A percentile compares a stretch with the other conserved stretches of the same genome.
These are phyloP conservation scores for Cromileptes altivelis DNA, from an alignment of 2,113 vertebrate species.

Conservation along the genomic window DNA sequence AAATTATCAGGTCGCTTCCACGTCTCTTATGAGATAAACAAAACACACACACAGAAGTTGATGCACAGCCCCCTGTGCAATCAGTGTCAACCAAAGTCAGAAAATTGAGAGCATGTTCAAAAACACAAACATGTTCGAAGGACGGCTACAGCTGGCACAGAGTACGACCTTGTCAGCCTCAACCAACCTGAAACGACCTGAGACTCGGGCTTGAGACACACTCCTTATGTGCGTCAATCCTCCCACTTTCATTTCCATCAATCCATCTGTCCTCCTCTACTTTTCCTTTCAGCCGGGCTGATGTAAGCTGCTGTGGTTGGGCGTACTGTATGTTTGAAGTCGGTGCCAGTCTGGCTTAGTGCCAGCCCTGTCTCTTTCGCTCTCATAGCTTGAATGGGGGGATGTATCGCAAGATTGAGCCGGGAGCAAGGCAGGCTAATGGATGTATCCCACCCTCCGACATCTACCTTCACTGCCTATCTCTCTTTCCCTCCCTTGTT, in stretches of 20 bases:
- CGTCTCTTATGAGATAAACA: conserved; percentile 38
- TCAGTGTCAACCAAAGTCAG: conserved; percentile 46
- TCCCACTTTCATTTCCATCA: conserved; percentile 75
- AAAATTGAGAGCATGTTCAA: conserved; percentile 44
- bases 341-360: conserved; percentile 78
- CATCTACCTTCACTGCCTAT: conserved; percentile 71
- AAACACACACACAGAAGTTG: conserved; percentile 18
- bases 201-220: conserved; percentile 60
- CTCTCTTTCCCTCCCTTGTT: conserved; percentile 65
- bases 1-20: conserved; percentile 25
- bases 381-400: conserved; percentile 63
- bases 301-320: conserved; percentile 78
- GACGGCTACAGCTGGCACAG: conserved; percentile 56
- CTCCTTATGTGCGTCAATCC: conserved; percentile 65
- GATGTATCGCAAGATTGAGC: conserved; percentile 76
- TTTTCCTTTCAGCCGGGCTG: conserved; percentile 70
- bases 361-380: conserved; percentile 75
- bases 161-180: conserved; percentile 57
- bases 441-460: conserved; percentile 78
- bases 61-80: conserved; percentile 35
- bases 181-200: conserved; percentile 65
- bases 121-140: conserved; percentile 52
- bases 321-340: conserved; percentile 81
- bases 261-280: conserved; percentile 76
- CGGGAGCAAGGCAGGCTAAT: conserved; percentile 79